Evolutionary conservation across 1,140 invertebrate genomes (phyloP), one percentile per base, ranked within the genome.

Genomic region (Polypedilum vanderplanki): DNA sequence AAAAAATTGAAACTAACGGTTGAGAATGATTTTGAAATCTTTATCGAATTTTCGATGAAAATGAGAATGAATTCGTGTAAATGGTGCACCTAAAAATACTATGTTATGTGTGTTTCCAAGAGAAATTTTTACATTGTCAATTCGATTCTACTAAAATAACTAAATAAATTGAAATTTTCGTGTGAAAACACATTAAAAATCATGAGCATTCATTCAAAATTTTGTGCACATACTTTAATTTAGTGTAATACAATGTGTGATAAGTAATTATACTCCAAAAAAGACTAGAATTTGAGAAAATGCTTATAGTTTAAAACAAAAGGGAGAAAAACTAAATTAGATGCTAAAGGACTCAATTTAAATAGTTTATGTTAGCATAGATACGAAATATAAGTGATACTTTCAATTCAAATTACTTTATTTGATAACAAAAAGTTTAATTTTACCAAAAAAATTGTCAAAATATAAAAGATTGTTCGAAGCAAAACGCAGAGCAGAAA

Each of bases 141-240:
- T 73, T 24, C 10, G 12, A 73, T 12, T 73, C 10, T 73, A 73
- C 15, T 15, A 24, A 73, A 24, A 24, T 24, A 73, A 73, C 33
- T 40, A 40, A 73, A 40, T 57, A 57, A 57, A n/a, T 57, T 57
- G 12, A 57, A 33, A 33, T 33, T 57, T 57, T 57, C 12, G 46
- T n/a, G 46, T 57, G 46, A 20, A 18, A 18, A 18, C 65, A 70
- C n/a, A 70, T 70, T 70, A 18, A 70, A 70, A 70, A 70, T 70
- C 65, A 70, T 70, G 65, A 70, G 65, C 65, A 70, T 70, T 70
- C n/a, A 20, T 70, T 70, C 65, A 70, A 70, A 70, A 70, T 70
- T 70, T 20, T 22, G 65, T 70, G 65, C 65, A 70, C 65, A 70
- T 70, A 70, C 65, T 18, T 70, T 70, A 70, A 70, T 70, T 20